Percentiles rank a stretch among this genome's conserved stretches.
Evolutionary conservation across 2,888 invertebrate species (phyloP).

Genomic region (Megastigmus dorsalis): DNA sequence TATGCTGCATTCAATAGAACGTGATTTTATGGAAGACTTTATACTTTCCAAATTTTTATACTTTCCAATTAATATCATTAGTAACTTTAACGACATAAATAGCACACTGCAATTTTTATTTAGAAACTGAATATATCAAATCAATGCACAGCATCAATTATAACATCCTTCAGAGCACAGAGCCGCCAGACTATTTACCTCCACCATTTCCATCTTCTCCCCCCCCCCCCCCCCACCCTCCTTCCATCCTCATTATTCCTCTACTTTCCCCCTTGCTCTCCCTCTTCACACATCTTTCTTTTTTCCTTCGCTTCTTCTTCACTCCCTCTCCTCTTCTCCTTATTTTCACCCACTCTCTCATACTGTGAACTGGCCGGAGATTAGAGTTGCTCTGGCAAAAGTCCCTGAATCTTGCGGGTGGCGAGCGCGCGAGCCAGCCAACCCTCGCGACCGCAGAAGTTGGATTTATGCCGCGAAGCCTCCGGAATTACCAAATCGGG

Average conservation of each 20-base stretch:
- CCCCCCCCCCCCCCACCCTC: neutral
- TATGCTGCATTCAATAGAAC: too few species aligned
- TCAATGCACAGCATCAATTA: too few species aligned
- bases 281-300: conserved; percentile 14
- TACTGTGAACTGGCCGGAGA: conserved; percentile 58
- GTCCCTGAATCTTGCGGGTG: conserved; percentile 70
- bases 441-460: conserved; percentile 67
- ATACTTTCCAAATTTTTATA: too few species aligned
- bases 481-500: conserved; percentile 70
- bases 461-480: conserved; percentile 71
- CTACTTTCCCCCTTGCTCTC: conserved; percentile 10
- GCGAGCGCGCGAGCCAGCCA: conserved; percentile 63
- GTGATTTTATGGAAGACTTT: neutral
- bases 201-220: conserved; percentile 20
- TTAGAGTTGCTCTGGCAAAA: conserved; percentile 71
- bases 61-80: too few species aligned
- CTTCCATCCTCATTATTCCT: conserved; percentile 44
- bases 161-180: neutral
- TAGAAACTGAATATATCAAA: too few species aligned
- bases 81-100: too few species aligned
- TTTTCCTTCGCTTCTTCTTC: conserved; percentile 4
- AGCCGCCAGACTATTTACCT: conserved; percentile 29
- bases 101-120: too few species aligned
- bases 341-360: conserved; percentile 16
- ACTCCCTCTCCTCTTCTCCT: neutral